These are phyloP conservation scores for Patiria pectinifera DNA, from an alignment of 53 echinoderm and acorn worm genomes.

Conservation along the genomic window DNA sequence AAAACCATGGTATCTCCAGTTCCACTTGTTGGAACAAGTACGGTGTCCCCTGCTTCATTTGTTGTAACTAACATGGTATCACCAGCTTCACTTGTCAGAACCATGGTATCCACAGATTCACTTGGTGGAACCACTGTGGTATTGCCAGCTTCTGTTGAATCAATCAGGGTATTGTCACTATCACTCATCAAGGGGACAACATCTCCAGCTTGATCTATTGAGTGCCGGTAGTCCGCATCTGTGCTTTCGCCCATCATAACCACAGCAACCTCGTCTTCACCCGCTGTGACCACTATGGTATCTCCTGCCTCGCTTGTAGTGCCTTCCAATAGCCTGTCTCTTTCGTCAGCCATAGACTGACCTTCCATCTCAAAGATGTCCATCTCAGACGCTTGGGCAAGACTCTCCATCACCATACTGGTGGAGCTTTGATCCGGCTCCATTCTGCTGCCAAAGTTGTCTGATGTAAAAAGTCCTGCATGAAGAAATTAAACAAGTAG, in stretches of 20 bases:
- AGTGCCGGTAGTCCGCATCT: not conserved
- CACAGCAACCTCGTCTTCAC: not conserved
- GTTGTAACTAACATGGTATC: slow-evolving; percentile 9
- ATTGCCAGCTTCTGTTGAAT: not conserved
- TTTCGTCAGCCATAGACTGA: not conserved
- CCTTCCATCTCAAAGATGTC: not conserved
- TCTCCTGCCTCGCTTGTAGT: not conserved
- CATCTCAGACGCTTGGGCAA: not conserved
- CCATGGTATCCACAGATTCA: not conserved
- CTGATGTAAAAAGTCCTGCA: not conserved
- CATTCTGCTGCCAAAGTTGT: not conserved
- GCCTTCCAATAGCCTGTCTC: not conserved
- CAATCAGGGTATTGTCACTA: not conserved
- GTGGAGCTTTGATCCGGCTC: not conserved
- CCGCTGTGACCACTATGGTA: not conserved
- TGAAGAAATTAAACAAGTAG: too few species aligned
- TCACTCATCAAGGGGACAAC: not conserved
- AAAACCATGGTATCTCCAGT: not conserved
- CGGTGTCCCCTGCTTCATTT: not conserved
- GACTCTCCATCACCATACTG: not conserved
- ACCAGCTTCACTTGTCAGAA: not conserved
- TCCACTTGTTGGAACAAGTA: not conserved
- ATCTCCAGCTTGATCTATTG: too few species aligned
- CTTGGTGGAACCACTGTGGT: not conserved
- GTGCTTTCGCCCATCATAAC: not conserved